Base-by-base conservation (phyloP, 2,888 invertebrate genomes). In the Cheilosia impressa region DNA sequence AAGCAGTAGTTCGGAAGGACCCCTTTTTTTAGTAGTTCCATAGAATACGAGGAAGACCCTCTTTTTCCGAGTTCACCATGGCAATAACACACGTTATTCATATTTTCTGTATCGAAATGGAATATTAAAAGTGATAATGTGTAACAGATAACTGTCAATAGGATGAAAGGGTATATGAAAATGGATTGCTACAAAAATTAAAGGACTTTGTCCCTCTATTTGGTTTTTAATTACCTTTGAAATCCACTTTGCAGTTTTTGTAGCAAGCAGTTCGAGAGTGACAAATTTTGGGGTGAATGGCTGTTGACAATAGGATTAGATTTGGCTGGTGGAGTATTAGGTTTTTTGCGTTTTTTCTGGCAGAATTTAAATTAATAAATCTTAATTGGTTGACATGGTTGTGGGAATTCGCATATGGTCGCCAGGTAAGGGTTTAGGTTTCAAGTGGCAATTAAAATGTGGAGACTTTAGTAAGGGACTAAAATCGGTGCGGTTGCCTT, bases 201-300 rank as follows among this genome's bases (percentile, higher is more conserved):
- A 5, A 4, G 13, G 15, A n/a, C 27, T 52, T 17, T 50, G 4
- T 50, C 1, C 22, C 7, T 9, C 9, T 19, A 19, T 17, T 9
- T 19, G 24, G 52, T 15, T 22, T 22, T 50, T 50, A 50, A 50
- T 50, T 50, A 50, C 50, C 22, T 45, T 5, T n/a, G 45, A 50
- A 52, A 52, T 52, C 24, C 52, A 52, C 13, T 52, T 24, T 52
- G 13, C 15, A 24, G 15, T 24, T 47, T 7, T 19, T 47, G 47
- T 47, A n/a, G 47, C 9, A 19, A 9, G 17, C 2, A 19, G 9
- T 17, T 47, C 6, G 5, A 17, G 47, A 19, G 45, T 17, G 45
- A 38, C 45, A 5, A 45, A 45, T 45, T 7, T 19, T 9, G n/a
- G 9, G 47, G 19, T 47, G 2, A 45, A 45, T 17, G 17, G 9